These are phyloP conservation scores for Holothuria glaberrima DNA, from an alignment of 35 echinoderm and acorn worm genomes.

Conservation along the genomic window DNA sequence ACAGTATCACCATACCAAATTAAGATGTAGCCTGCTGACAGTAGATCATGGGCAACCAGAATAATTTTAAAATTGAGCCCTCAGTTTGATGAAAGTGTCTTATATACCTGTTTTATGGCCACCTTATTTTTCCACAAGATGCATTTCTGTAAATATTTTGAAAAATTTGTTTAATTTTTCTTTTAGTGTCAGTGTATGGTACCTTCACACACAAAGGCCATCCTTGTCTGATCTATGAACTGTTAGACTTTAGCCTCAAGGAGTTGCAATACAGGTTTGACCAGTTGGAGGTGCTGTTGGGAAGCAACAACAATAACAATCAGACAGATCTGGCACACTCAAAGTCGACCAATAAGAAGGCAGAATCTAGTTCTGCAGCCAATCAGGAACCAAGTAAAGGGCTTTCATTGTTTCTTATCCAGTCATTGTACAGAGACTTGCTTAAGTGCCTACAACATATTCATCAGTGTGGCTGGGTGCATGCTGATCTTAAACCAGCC, in stretches of 20 bases:
- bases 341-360: constrained; percentile 60
- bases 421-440: constrained; percentile 74
- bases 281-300: constrained; percentile 37
- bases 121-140: too few relatives aligned
- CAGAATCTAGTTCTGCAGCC: constrained; percentile 47
- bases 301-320: constrained; percentile 67
- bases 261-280: constrained; percentile 70
- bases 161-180: background rate
- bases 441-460: constrained; percentile 79
- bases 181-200: constrained; percentile 77
- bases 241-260: constrained; percentile 84
- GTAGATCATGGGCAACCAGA: too few relatives aligned
- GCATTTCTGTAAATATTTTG: too few relatives aligned
- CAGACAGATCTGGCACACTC: constrained; percentile 6
- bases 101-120: too few relatives aligned
- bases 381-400: constrained; percentile 70
- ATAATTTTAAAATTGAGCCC: too few relatives aligned
- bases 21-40: too few relatives aligned
- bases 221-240: constrained; percentile 86
- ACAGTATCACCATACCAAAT: too few relatives aligned
- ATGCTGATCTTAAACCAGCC: constrained; percentile 93
- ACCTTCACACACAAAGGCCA: constrained; percentile 85
- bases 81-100: too few relatives aligned
- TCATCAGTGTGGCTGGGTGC: constrained; percentile 79
- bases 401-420: constrained; percentile 88